Evolutionary conservation across 2,888 invertebrate genomes (phyloP).

Genomic region (Clanis bilineata): DNA sequence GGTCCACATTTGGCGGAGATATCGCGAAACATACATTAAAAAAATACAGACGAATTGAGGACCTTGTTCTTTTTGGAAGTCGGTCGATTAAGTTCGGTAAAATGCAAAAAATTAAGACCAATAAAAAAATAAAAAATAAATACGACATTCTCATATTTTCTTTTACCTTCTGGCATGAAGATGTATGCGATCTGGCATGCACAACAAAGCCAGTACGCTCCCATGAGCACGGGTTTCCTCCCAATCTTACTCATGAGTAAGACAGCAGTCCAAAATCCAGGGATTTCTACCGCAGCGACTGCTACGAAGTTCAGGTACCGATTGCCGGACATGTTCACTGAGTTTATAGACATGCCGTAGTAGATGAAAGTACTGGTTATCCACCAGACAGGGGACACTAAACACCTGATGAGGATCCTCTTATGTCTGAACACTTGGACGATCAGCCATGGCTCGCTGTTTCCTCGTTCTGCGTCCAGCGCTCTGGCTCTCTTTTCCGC

Average conservation of each 20-base stretch:
- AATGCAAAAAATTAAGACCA: too few species aligned
- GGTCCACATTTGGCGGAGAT: too few species aligned
- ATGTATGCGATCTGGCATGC: constrained; percentile 83
- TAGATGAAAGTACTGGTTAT: constrained; percentile 87
- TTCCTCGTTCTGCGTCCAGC: background rate
- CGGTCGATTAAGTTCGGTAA: too few species aligned
- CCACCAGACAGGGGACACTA: constrained; percentile 84
- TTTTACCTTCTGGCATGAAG: constrained; percentile 81
- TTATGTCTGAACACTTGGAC: constrained; percentile 56
- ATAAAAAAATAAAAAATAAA: too few species aligned
- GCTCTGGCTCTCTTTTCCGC: constrained; percentile 46
- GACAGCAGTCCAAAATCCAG: constrained; percentile 86
- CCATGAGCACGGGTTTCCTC: constrained; percentile 83
- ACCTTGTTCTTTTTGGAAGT: too few species aligned
- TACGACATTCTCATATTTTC: too few species aligned
- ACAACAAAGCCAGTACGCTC: constrained; percentile 84
- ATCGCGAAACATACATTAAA: too few species aligned
- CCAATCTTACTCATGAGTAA: constrained; percentile 84
- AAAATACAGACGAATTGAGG: too few species aligned
- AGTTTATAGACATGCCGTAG: constrained; percentile 86
- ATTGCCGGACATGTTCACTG: constrained; percentile 85
- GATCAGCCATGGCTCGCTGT: constrained; percentile 59
- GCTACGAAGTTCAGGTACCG: constrained; percentile 86
- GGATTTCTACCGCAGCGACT: constrained; percentile 86
- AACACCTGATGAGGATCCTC: constrained; percentile 54